These are phyloP conservation scores for Chiloscyllium plagiosum DNA, from an alignment of 2,113 vertebrate genomes.

Conservation along the genomic window DNA sequence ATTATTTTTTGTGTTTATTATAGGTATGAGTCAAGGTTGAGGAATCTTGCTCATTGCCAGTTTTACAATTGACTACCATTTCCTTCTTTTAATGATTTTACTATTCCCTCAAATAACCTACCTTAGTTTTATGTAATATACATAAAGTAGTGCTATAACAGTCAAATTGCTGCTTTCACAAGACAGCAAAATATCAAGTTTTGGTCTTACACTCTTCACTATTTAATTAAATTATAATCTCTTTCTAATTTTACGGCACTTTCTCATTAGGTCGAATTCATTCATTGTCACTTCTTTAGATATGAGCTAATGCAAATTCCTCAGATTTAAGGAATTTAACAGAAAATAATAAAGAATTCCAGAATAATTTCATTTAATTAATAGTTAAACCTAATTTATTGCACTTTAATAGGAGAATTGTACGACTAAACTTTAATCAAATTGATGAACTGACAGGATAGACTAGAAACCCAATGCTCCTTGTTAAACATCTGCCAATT, in stretches of 20 bases:
- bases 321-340: not conserved
- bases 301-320: not conserved
- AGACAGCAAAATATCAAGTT: not conserved
- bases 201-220: not conserved
- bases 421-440: conserved; percentile 20
- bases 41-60: not conserved
- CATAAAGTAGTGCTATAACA: not conserved
- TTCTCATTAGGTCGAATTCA: not conserved
- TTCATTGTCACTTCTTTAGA: not conserved
- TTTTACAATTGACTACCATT: not conserved
- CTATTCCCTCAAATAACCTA: not conserved
- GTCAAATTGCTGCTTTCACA: not conserved
- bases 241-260: not conserved
- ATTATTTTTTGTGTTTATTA: not conserved
- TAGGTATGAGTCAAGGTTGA: not conserved
- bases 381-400: not conserved
- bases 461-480: not conserved
- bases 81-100: not conserved
- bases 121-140: not conserved
- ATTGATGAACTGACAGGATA: conserved; percentile 2
- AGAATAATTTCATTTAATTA: not conserved
- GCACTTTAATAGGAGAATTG: not conserved
- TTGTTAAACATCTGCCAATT: conserved; percentile 18
- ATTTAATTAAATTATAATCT: not conserved
- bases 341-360: not conserved